Evolutionary conservation across 1,140 invertebrate species (phyloP).

Genomic region (Drosophila nebulosa): DNA sequence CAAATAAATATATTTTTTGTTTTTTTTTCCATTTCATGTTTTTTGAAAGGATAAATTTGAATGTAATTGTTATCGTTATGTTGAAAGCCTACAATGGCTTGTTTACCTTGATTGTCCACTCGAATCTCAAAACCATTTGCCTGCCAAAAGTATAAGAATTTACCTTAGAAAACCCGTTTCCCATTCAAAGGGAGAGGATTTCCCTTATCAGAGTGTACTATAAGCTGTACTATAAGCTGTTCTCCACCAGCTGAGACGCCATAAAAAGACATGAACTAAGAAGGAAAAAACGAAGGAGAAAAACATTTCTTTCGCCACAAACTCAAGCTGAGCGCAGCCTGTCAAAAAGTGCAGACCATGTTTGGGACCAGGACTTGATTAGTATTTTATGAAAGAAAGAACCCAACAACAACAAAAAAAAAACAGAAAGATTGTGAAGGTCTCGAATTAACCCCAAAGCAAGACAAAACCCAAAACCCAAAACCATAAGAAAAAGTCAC

Average conservation of each 20-base stretch:
- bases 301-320: background rate
- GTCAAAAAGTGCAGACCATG: background rate
- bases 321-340: background rate
- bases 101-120: slow-evolving; percentile 28
- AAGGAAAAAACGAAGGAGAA: background rate
- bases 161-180: background rate
- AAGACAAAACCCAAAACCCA: background rate
- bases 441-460: background rate
- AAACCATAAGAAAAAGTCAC: slow-evolving; percentile 47
- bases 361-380: background rate
- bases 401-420: too few species aligned
- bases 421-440: background rate
- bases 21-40: background rate
- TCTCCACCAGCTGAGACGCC: background rate
- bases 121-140: background rate
- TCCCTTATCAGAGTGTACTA: background rate
- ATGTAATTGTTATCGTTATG: slow-evolving; percentile 10
- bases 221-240: background rate
- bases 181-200: background rate
- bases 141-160: background rate
- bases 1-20: background rate
- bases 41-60: background rate
- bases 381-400: background rate
- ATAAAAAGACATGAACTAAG: background rate
- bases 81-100: slow-evolving; percentile 59